Evolutionary conservation across 2,888 invertebrate genomes (phyloP).

Genomic region (Himalopsyche anomala): DNA sequence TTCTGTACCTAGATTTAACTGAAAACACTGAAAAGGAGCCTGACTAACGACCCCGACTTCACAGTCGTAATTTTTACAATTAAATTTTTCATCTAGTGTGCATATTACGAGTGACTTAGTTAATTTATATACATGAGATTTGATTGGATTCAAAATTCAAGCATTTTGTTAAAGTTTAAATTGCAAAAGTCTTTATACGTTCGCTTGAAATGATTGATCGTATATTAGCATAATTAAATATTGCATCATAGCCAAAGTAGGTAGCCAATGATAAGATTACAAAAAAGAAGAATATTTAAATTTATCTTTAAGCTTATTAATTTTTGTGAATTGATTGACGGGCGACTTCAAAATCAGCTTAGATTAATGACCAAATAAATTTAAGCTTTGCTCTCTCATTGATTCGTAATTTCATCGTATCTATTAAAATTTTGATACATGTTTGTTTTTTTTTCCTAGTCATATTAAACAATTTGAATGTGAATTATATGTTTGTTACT

Average conservation of each 20-base stretch:
- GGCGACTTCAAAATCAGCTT: neutral
- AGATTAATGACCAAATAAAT: slow-evolving; percentile 31
- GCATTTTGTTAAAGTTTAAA: too few relatives aligned
- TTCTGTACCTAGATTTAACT: too few relatives aligned
- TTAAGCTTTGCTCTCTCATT: neutral
- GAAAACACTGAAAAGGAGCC: too few relatives aligned
- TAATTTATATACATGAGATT: too few relatives aligned
- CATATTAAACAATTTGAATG: neutral
- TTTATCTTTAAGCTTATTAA: neutral
- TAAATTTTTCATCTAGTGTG: too few relatives aligned
- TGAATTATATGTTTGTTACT: neutral
- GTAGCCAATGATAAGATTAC: neutral
- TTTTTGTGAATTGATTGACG: neutral
- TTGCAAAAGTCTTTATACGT: too few relatives aligned
- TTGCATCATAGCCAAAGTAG: neutral
- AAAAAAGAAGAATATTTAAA: neutral
- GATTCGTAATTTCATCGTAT: neutral
- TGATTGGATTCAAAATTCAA: too few relatives aligned
- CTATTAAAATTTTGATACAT: neutral
- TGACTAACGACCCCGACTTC: too few relatives aligned
- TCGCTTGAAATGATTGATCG: too few relatives aligned
- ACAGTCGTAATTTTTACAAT: too few relatives aligned
- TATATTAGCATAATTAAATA: too few relatives aligned
- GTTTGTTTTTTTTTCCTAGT: neutral
- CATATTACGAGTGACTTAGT: too few relatives aligned